These are phyloP conservation scores for Cyanocitta stelleri DNA, from an alignment of 2,113 vertebrate species.

Conservation along the genomic window DNA sequence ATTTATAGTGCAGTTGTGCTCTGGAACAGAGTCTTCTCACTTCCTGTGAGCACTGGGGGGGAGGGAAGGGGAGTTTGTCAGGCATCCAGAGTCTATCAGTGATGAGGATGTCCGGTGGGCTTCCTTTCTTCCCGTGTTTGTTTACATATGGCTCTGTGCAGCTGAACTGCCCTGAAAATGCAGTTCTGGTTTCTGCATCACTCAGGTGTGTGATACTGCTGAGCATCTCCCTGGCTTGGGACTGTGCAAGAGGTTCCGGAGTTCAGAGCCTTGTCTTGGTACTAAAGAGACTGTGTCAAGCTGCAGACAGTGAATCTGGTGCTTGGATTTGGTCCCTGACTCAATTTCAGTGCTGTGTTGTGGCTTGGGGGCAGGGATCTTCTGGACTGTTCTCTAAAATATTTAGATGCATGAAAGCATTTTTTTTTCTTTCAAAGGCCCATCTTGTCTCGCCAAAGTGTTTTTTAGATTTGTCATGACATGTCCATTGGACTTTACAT, in stretches of 20 bases:
- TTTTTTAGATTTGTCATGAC: background rate
- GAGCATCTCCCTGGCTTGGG: background rate
- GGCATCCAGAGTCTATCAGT: background rate
- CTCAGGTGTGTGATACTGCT: background rate
- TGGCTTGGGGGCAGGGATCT: background rate
- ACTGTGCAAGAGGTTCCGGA: background rate
- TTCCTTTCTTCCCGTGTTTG: background rate
- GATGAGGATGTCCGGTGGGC: background rate
- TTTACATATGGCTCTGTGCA: background rate
- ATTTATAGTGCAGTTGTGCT: slow-evolving; percentile 52
- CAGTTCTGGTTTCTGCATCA: background rate
- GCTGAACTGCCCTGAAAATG: background rate
- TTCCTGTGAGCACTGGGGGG: background rate
- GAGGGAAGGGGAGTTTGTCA: background rate
- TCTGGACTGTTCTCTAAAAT: background rate
- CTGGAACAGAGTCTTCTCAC: slow-evolving; percentile 36
- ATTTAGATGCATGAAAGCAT: background rate
- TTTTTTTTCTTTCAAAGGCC: background rate
- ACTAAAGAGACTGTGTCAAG: background rate
- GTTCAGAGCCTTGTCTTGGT: background rate
- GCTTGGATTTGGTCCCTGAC: background rate
- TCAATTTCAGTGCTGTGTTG: background rate
- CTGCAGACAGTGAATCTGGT: background rate
- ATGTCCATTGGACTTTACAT: background rate
- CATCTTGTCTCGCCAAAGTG: background rate